These are phyloP conservation scores for Zaprionus lachaisei DNA, from an alignment of 1,140 invertebrate genomes.

Conservation along the genomic window DNA sequence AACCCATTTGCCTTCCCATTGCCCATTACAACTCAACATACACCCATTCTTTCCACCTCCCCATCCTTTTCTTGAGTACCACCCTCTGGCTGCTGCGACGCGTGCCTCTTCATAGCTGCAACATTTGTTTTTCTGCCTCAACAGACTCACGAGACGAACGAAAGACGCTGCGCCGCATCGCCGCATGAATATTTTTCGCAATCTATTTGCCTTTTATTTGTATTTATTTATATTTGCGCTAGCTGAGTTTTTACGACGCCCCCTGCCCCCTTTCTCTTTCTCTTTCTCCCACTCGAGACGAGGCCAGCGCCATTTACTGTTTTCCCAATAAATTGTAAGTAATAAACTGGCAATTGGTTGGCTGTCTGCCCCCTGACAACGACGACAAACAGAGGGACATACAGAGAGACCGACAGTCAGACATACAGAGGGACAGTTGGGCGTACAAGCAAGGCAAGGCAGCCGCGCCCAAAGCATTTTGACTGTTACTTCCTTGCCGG, in stretches of 20 bases:
- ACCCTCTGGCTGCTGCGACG: neutral
- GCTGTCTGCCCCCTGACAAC: slow-evolving; percentile 53
- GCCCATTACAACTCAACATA: slow-evolving; percentile 26
- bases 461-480: slow-evolving; percentile 62
- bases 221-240: slow-evolving; percentile 69
- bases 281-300: slow-evolving; percentile 2
- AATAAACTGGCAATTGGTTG: slow-evolving; percentile 80
- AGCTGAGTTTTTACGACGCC: slow-evolving; percentile 61
- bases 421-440: neutral
- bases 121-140: slow-evolving; percentile 59
- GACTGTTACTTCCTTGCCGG: slow-evolving; percentile 57
- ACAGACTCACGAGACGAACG: slow-evolving; percentile 43
- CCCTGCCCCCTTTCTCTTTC: neutral
- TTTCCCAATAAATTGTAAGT: slow-evolving; percentile 77
- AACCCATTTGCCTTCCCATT: slow-evolving; percentile 48
- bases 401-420: neutral
- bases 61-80: neutral
- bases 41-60: neutral
- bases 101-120: slow-evolving; percentile 37
- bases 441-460: slow-evolving; percentile 16
- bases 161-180: slow-evolving; percentile 30
- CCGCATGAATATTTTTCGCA: slow-evolving; percentile 61
- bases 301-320: slow-evolving; percentile 39
- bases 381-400: slow-evolving; percentile 9
- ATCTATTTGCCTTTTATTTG: slow-evolving; percentile 67